Percentiles rank a stretch among this genome's conserved stretches.
Evolutionary conservation across 2,888 invertebrate genomes (phyloP).

Genomic region (Pharmacophagus antenor): DNA sequence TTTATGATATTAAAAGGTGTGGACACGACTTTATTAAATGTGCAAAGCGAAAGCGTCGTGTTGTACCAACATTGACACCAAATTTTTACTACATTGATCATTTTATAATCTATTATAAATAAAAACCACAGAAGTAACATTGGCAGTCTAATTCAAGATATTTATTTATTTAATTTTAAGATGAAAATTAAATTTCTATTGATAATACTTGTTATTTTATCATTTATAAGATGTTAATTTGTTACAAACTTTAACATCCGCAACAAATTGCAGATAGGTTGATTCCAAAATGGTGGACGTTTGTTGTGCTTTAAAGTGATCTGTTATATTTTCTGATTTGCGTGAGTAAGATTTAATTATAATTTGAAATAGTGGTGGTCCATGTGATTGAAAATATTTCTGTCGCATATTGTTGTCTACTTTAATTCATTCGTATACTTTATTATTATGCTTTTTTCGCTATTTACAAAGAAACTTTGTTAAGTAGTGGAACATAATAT

Average conservation of each 20-base stretch:
- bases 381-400: background rate
- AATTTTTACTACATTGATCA: constrained; percentile 8
- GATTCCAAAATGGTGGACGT: constrained; percentile 80
- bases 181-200: constrained; percentile 1
- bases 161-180: constrained; percentile 11
- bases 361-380: background rate
- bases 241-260: constrained; percentile 49
- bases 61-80: constrained; percentile 25
- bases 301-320: constrained; percentile 77
- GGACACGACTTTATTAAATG: background rate
- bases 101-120: constrained; percentile 28
- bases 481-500: constrained; percentile 31
- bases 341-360: constrained; percentile 19
- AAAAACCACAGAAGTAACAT: constrained; percentile 10
- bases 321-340: constrained; percentile 43
- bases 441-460: constrained; percentile 40
- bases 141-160: background rate
- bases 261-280: constrained; percentile 52
- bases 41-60: background rate
- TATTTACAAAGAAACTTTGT: constrained; percentile 53
- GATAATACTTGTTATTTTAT: background rate
- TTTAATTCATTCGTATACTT: constrained; percentile 29
- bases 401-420: background rate
- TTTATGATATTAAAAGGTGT: background rate
- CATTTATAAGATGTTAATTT: constrained; percentile 35